These are phyloP conservation scores for Trissolcus japonicus DNA, from an alignment of 2,888 invertebrate species.

Conservation along the genomic window DNA sequence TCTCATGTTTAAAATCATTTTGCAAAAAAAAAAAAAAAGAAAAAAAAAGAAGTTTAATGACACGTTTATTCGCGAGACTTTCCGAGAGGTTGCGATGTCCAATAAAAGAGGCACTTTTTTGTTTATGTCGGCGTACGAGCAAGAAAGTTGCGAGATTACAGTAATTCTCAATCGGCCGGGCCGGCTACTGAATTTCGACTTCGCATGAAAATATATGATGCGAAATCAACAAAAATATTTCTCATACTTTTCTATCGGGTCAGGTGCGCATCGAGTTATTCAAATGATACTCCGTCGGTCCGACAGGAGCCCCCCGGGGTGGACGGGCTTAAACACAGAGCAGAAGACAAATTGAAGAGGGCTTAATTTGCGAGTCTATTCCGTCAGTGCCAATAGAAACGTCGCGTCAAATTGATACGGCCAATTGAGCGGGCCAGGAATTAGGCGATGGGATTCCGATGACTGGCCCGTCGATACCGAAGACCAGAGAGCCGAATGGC, in stretches of 20 bases:
- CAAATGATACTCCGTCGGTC: constrained; percentile 25
- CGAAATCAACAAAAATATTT: neutral
- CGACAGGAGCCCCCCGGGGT: constrained; percentile 3
- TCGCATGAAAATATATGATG: too few relatives aligned
- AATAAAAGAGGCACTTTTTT: too few relatives aligned
- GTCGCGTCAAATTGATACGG: constrained; percentile 54
- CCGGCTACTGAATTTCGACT: too few relatives aligned
- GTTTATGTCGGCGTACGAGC: too few relatives aligned
- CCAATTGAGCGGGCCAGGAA: constrained; percentile 34
- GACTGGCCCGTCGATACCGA: constrained; percentile 43
- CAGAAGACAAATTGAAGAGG: neutral
- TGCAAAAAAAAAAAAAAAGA: too few relatives aligned
- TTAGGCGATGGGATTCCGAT: constrained; percentile 21
- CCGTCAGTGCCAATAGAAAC: constrained; percentile 52
- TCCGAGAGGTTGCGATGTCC: too few relatives aligned
- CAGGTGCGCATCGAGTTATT: constrained; percentile 14
- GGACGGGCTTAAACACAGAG: constrained; percentile 29
- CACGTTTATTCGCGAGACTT: too few relatives aligned
- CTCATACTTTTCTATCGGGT: neutral
- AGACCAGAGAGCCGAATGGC: constrained; percentile 42
- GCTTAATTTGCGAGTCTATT: constrained; percentile 35
- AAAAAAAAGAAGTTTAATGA: too few relatives aligned
- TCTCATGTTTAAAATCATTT: too few relatives aligned
- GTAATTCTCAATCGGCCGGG: too few relatives aligned
- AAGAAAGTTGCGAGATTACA: too few relatives aligned